Evolutionary conservation across 2,797 vertebrate species (phyloP), one percentile per base, ranked within the genome.

Genomic region (Falco berigora): DNA sequence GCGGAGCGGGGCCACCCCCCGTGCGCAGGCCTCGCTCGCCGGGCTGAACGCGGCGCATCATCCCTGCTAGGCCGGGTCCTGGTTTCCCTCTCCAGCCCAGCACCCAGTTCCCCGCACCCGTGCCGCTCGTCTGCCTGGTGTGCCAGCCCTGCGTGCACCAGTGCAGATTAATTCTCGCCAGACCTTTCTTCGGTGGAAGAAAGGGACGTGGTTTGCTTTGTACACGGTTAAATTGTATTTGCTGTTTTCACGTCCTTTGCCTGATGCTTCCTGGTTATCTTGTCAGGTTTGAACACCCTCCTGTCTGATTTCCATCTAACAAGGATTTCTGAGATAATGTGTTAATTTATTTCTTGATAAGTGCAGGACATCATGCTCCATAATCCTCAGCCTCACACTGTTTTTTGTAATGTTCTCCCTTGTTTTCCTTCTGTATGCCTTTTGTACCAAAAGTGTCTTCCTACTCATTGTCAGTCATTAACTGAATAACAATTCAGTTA

Each of bases 101-200:
- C 5, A 38, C 12, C 22, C 46, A 8, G 3, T 36, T 27, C 27
- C 16, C 64, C 6, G 42, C 34, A 13, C 52, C 46, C n/a, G 38
- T 32, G 59, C 12, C 14, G 1, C 27, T n/a, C 9, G 12, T 10
- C 28, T 6, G 16, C 25, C 18, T 17, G 13, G 30, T 7, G 38
- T 6, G 42, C 13, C 10, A 14, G 15, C 36, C 23, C 30, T 19
- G 4, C 2, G 1, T 2, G 49, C 52, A 12, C 23, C n/a, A 0
- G 8, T 7, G 50, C 22, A 15, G 50, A 4, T 7, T 14, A 15
- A 10, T 6, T 12, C 27, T 24, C 22, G 34, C 14, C 50, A 10
- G 36, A 4, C 14, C 20, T 30, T n/a, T 12, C 34, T 64, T 25
- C 40, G 10, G 64, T 7, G 28, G 20, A 20, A 50, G 47, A 49